A percentile compares a stretch with the other conserved stretches of the same genome.
These are phyloP conservation scores for Rhagium mordax DNA, from an alignment of 2,888 invertebrate genomes.

Conservation along the genomic window DNA sequence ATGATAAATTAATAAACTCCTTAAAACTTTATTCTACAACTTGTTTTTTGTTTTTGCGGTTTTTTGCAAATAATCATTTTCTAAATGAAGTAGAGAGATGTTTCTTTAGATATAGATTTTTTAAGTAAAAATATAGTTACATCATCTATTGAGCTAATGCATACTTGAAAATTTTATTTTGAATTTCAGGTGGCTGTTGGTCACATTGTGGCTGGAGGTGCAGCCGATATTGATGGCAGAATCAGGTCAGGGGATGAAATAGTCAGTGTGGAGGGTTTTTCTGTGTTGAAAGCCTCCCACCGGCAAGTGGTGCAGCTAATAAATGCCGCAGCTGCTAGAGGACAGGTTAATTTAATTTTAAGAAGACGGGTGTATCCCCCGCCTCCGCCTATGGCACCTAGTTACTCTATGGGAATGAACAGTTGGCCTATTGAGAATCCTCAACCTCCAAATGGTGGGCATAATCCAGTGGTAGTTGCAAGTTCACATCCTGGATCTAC, in stretches of 20 bases:
- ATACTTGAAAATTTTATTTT: background rate
- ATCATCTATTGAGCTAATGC: background rate
- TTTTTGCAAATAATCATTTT: too few relatives aligned
- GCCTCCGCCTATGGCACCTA: constrained; percentile 56
- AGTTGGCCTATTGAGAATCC: constrained; percentile 56
- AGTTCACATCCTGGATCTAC: constrained; percentile 73
- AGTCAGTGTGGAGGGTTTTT: constrained; percentile 88
- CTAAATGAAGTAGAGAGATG: too few relatives aligned
- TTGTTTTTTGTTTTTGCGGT: too few relatives aligned
- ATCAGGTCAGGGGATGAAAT: constrained; percentile 95
- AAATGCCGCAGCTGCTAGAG: constrained; percentile 89
- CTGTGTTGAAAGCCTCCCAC: constrained; percentile 85
- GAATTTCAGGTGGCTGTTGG: constrained; percentile 87
- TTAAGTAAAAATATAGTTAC: too few relatives aligned
- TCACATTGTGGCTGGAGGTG: constrained; percentile 96
- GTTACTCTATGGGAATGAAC: constrained; percentile 57
- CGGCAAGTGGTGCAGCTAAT: constrained; percentile 94
- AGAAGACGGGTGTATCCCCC: constrained; percentile 70
- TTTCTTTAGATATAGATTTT: too few relatives aligned
- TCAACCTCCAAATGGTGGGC: constrained; percentile 52
- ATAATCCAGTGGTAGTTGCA: constrained; percentile 49
- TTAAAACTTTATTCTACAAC: background rate
- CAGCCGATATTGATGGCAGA: constrained; percentile 92
- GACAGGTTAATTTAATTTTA: constrained; percentile 84
- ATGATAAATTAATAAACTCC: background rate